phyloP scores from a whole-genome alignment of 64 coral and sea anemone species.

The Stylophora pistillata region DNA sequence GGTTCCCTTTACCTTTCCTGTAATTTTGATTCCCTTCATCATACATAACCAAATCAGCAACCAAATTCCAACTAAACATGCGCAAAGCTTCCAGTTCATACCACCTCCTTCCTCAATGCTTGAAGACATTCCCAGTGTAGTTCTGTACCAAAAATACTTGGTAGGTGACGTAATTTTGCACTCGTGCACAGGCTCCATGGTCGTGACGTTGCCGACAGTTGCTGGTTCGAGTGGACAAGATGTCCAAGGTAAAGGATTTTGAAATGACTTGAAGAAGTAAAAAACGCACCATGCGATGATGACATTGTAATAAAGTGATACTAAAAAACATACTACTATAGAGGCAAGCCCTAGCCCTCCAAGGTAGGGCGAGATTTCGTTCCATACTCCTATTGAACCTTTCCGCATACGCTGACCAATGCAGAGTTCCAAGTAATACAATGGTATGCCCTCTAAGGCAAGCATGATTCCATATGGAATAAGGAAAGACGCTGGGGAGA shows the following conservation, averaged over 20 bases:
- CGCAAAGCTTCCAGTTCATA: slow-evolving; percentile 90
- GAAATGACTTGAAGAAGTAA: slow-evolving; percentile 96
- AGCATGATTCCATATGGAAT: slow-evolving; percentile 99
- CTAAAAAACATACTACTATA: slow-evolving; percentile 94
- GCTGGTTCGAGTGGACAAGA: slow-evolving; percentile 71
- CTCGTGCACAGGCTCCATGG: slow-evolving; percentile 50
- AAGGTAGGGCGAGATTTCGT: slow-evolving; percentile 95
- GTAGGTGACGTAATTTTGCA: slow-evolving; percentile 72
- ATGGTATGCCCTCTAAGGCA: slow-evolving; percentile 90
- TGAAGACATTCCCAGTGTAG: slow-evolving; percentile 71
- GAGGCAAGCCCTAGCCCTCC: slow-evolving; percentile 89
- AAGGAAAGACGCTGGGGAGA: slow-evolving; percentile 78
- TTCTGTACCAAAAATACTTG: slow-evolving; percentile 94
- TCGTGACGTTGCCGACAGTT: slow-evolving; percentile 68
- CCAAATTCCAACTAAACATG: slow-evolving; percentile 84
- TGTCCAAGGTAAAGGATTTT: slow-evolving; percentile 93
- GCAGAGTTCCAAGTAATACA: slow-evolving; percentile 99
- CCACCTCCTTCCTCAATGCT: slow-evolving; percentile 83
- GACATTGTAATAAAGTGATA: slow-evolving; percentile 95
- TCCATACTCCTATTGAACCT: slow-evolving; percentile 98
- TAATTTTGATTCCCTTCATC: slow-evolving; percentile 94
- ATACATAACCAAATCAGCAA: slow-evolving; percentile 90
- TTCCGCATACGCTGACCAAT: slow-evolving; percentile 98
- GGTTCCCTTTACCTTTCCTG: slow-evolving; percentile 75
- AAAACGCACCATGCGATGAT: slow-evolving; percentile 98